phyloP scores from a whole-genome alignment of 2,797 vertebrate species.

The Sebastiscus albofasciatus region DNA sequence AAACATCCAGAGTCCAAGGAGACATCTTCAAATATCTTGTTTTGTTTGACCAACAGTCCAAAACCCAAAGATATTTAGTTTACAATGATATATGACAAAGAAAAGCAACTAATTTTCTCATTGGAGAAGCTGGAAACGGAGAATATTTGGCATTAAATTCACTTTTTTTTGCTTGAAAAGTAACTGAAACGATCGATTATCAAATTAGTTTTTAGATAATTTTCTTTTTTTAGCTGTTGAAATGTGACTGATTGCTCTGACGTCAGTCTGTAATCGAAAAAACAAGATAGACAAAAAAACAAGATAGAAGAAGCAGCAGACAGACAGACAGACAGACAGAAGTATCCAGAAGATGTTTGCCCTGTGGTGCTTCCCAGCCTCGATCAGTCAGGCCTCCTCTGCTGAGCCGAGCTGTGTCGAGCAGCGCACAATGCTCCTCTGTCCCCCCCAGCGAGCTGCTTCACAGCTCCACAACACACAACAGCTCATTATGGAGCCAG shows the following conservation, averaged over 20 bases:
- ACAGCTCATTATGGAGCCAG: constrained; percentile 79
- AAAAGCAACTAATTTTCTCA: too few relatives aligned
- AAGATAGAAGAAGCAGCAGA: background rate
- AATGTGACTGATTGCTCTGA: background rate
- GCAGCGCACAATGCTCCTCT: constrained; percentile 77
- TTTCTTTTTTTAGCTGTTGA: background rate
- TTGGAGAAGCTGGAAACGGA: too few relatives aligned
- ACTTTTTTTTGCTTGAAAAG: too few relatives aligned
- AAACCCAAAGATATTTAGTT: too few relatives aligned
- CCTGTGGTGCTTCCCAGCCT: constrained; percentile 73
- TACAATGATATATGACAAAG: too few relatives aligned
- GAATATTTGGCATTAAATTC: too few relatives aligned
- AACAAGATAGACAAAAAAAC: background rate
- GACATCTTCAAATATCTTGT: too few relatives aligned
- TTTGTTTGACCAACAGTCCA: too few relatives aligned
- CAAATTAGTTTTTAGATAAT: too few relatives aligned
- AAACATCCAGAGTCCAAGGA: too few relatives aligned
- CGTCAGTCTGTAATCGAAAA: background rate
- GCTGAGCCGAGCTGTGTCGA: constrained; percentile 42
- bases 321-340: constrained; percentile 27
- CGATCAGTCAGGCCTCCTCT: constrained; percentile 54
- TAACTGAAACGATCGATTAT: too few relatives aligned
- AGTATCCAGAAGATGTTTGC: constrained; percentile 61
- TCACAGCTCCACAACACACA: constrained; percentile 78
- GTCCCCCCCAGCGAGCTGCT: constrained; percentile 60